phyloP scores from a whole-genome alignment of 2,888 invertebrate species.

The Dryobotodes eremita region DNA sequence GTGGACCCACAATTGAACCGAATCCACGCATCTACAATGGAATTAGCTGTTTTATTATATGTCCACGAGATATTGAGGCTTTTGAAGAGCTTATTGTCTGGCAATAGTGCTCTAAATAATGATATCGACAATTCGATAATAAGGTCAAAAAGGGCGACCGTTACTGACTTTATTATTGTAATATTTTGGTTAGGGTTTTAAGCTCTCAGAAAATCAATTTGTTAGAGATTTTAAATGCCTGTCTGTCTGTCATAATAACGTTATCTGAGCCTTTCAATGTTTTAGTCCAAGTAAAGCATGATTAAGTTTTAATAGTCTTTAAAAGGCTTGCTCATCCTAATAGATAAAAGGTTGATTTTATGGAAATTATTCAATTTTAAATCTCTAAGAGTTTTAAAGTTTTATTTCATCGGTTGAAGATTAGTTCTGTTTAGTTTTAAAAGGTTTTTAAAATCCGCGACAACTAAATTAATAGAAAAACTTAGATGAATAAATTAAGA shows the following conservation, averaged over 20 bases:
- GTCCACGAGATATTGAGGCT: slow-evolving; percentile 18
- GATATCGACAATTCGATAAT: slow-evolving; percentile 1
- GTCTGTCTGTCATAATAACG: slow-evolving; percentile 10
- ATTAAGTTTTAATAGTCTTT: slow-evolving; percentile 15
- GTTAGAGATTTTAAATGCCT: slow-evolving; percentile 13
- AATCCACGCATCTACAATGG: slow-evolving; percentile 14
- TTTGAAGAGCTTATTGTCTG: slow-evolving; percentile 10
- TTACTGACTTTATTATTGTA: slow-evolving; percentile 8
- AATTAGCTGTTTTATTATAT: slow-evolving; percentile 41
- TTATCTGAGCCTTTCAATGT: slow-evolving; percentile 28
- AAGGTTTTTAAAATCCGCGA: background rate
- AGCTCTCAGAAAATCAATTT: background rate
- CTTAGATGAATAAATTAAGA: background rate
- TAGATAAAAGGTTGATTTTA: slow-evolving; percentile 18
- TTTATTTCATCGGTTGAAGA: background rate
- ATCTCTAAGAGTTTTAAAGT: slow-evolving; percentile 2
- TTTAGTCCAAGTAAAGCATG: slow-evolving; percentile 1
- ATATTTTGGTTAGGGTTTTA: background rate
- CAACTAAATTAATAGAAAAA: background rate
- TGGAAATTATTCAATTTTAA: slow-evolving; percentile 25
- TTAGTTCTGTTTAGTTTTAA: slow-evolving; percentile 4
- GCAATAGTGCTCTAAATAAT: slow-evolving; percentile 33
- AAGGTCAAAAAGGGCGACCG: background rate
- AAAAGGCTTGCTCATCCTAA: background rate
- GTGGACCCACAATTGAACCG: slow-evolving; percentile 18